Conservation (phyloP, 2,797 vertebrate species). For the Anguilla megastoma region DNA sequence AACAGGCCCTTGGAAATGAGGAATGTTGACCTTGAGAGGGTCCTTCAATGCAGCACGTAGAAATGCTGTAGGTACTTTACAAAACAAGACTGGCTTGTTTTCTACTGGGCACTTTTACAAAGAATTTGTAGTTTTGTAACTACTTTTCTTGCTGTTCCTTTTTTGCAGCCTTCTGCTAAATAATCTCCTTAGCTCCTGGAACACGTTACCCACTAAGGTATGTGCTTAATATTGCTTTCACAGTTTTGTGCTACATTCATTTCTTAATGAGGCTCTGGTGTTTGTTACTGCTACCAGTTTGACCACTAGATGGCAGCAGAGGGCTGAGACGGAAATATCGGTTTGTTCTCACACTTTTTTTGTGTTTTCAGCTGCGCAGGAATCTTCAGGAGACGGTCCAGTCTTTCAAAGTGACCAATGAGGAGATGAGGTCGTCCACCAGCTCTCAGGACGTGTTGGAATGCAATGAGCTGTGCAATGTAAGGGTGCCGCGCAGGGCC, state of each 20-base stretch:
- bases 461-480: slow-evolving; percentile 82
- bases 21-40: neutral
- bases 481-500: slow-evolving; percentile 53
- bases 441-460: slow-evolving; percentile 69
- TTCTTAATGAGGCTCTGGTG: neutral
- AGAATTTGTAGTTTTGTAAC: neutral
- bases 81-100: neutral
- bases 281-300: neutral
- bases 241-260: neutral
- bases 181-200: slow-evolving; percentile 83
- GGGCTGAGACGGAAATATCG: neutral
- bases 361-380: slow-evolving; percentile 71
- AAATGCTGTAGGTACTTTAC: neutral
- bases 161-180: slow-evolving; percentile 82
- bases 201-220: slow-evolving; percentile 82
- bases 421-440: slow-evolving; percentile 74
- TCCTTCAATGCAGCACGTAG: neutral
- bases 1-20: no score
- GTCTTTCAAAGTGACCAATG: slow-evolving; percentile 88
- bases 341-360: neutral
- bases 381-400: slow-evolving; percentile 86
- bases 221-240: neutral
- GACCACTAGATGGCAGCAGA: neutral
- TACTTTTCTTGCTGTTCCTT: neutral
- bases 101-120: neutral